Base-by-base conservation (phyloP, 2,113 vertebrate species). In the Charina bottae region DNA sequence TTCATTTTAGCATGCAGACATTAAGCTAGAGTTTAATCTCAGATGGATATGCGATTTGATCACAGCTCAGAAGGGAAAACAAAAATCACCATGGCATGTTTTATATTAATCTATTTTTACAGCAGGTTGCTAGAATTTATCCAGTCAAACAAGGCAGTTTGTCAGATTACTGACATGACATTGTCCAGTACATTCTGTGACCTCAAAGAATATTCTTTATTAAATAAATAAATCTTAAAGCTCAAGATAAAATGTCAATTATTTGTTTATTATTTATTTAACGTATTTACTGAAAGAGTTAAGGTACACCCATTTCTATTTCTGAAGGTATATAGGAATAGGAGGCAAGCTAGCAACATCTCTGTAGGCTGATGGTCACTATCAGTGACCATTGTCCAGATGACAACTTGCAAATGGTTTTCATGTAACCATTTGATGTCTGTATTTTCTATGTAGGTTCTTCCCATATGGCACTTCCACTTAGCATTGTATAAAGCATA, bases 1-100 rank as follows among this genome's bases (percentile, higher is more conserved):
- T 85, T 85, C 54, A 78, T 92, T 92, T 83, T 85, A 54, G 86
- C 92, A 93, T 78, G 59, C 86, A 90, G 86, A 85, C 89, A 92
- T 78, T 90, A 85, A 85, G 54, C 86, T 55, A 88, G 90, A 90
- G 72, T 89, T 89, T 92, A 92, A 92, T 90, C 91, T 93, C 78
- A 46, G 72, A 90, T 93, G 68, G 89, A 85, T 88, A 89, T 88
- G 92, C 87, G 62, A 90, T n/a, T 89, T 88, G 86, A 93, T 92
- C 91, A 91, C 86, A 68, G 83, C 89, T 92, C 72, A 53, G 68
- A 59, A 56, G 46, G 15, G 13, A n/a, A 26, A 46, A 46, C 23
- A 87, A 53, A 46, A 28, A 53, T 84, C 2, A 19, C 28, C 33
- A 72, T 26, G 58, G 26, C 53, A 42, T 85, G 55, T 85, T 68